Base-by-base conservation (phyloP, 2,797 vertebrate genomes). In the Halcyon leucocephala region DNA sequence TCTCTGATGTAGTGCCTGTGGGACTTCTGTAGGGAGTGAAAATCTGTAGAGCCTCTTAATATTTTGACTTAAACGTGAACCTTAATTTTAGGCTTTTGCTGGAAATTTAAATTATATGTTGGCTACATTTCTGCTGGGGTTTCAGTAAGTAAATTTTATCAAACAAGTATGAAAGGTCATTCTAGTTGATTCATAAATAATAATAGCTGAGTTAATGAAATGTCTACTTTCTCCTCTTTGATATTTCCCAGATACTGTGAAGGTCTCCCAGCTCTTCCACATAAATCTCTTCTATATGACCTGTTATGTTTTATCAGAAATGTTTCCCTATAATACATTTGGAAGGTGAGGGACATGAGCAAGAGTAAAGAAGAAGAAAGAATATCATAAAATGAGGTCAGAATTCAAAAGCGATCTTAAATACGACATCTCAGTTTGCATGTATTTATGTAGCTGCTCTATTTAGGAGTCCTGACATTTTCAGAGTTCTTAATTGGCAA, bases 141-240 rank as follows among this genome's bases (percentile, higher is more conserved):
- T 96, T 88, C 66, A 42, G 46, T 84, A 78, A 86, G 82, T 82
- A 96, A 88, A 96, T 94, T 86, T 95, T 91, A 82, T 93, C 78
- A 82, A 79, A 60, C 39, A 81, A 67, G 33, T 61, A 77, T 82
- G 37, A 92, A 92, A 92, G 71, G 42, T 79, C 82, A 52, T 90
- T 93, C 57, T 62, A 39, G 28, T 49, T 86, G 90, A 62, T 76
- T 91, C n/a, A 83, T 73, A 58, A 93, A 71, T 90, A 95, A 61
- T 86, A 86, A 64, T 54, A 86, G 41, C 76, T 78, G 73, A 93
- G 19, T 26, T 71, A 65, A 82, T 83, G 73, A 85, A 93, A 93
- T 57, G n/a, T 60, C 85, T 87, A 4, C 37, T 91, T 87, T 80
- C 48, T 87, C 12, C 1, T 83, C 44, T 72, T 66, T 37, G 17